phyloP scores from a whole-genome alignment of 1,140 invertebrate genomes.

The Capitella teleta region DNA sequence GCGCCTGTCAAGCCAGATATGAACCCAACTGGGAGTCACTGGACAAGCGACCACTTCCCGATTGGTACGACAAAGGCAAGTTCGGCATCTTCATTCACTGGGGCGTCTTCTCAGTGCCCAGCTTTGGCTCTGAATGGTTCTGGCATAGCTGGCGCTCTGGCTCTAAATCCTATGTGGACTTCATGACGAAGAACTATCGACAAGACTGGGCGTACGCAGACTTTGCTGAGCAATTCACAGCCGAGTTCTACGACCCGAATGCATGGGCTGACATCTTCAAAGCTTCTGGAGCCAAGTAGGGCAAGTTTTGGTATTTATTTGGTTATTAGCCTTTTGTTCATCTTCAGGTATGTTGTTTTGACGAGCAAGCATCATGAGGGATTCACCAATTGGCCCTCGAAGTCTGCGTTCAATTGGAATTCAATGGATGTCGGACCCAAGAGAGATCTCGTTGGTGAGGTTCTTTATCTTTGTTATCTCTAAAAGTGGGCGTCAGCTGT shows the following conservation, averaged over 20 bases:
- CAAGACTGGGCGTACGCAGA: conserved; percentile 34
- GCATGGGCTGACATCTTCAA: conserved; percentile 30
- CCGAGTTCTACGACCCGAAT: conserved; percentile 28
- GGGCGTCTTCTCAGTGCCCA: conserved; percentile 41
- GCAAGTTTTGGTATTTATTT: background rate
- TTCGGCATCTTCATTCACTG: conserved; percentile 44
- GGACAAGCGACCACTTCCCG: conserved; percentile 37
- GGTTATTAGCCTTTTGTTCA: background rate
- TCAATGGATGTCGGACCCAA: conserved; percentile 32
- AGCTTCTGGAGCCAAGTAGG: conserved; percentile 31
- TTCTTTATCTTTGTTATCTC: background rate
- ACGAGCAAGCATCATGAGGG: conserved; percentile 39
- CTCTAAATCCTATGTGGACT: conserved; percentile 14
- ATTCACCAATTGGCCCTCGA: conserved; percentile 31
- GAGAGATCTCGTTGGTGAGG: background rate
- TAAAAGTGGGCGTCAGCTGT: background rate
- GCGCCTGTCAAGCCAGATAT: conserved; percentile 12
- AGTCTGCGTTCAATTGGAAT: conserved; percentile 36
- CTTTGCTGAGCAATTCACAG: conserved; percentile 30
- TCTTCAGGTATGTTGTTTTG: conserved; percentile 33
- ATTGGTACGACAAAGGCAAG: conserved; percentile 42
- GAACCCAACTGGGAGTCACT: conserved; percentile 35
- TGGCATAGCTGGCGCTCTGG: conserved; percentile 29
- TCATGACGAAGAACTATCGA: conserved; percentile 29
- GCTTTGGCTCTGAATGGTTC: conserved; percentile 29